Evolutionary conservation across 2,888 invertebrate genomes (phyloP).

Genomic region (Pantelozetes paolii): DNA sequence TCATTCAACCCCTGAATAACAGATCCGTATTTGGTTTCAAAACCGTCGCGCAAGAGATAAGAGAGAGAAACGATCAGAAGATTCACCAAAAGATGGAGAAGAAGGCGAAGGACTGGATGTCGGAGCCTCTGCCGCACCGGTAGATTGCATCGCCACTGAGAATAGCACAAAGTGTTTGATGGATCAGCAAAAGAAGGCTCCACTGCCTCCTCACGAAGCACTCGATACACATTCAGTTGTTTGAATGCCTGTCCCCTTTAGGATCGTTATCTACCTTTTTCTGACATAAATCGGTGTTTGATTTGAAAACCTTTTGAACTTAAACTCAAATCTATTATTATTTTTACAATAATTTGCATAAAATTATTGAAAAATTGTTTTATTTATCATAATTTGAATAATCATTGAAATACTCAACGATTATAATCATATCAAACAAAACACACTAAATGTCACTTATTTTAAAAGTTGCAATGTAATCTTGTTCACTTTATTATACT

Average conservation of each 20-base stretch:
- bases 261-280: too few species aligned
- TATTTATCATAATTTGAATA: too few species aligned
- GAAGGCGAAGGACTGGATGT: not conserved
- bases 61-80: conserved; percentile 41
- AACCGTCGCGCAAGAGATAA: conserved; percentile 45
- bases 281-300: too few species aligned
- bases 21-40: conserved; percentile 46
- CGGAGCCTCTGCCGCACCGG: not conserved
- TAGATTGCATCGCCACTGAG: not conserved
- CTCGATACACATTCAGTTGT: not conserved
- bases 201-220: conserved; percentile 1
- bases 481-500: too few species aligned
- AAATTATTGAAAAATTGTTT: too few species aligned
- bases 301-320: too few species aligned
- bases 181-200: conserved; percentile 30
- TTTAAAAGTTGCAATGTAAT: too few species aligned
- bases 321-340: too few species aligned
- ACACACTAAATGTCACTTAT: too few species aligned
- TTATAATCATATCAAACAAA: too few species aligned
- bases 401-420: too few species aligned
- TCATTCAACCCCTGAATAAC: not conserved
- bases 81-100: not conserved
- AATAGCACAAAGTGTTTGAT: not conserved
- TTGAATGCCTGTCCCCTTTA: not conserved
- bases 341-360: too few species aligned